These are phyloP conservation scores for Ceratosolen solmsi DNA, from an alignment of 1,140 invertebrate species.

Conservation along the genomic window DNA sequence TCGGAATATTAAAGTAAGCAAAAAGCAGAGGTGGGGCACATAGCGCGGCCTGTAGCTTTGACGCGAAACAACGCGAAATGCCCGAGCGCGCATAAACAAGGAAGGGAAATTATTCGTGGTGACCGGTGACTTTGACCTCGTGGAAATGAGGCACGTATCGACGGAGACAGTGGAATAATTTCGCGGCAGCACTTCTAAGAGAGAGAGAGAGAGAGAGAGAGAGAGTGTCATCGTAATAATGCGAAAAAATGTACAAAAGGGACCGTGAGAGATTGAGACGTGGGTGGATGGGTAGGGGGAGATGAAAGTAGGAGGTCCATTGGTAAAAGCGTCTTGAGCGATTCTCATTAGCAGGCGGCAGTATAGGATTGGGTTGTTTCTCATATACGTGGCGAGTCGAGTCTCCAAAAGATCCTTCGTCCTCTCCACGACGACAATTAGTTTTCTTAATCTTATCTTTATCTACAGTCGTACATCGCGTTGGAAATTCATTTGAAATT, in stretches of 20 bases:
- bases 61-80: neutral
- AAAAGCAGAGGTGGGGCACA: neutral
- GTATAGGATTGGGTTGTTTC: neutral
- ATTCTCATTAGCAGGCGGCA: neutral
- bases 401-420: neutral
- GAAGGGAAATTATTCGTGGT: constrained; percentile 29
- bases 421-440: neutral
- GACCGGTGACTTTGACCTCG: neutral
- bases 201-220: no score
- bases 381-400: neutral
- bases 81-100: neutral
- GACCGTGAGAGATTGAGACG: no score
- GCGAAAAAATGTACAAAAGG: no score
- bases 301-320: neutral
- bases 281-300: neutral
- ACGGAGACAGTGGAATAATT: constrained; percentile 17
- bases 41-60: neutral
- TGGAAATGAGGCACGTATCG: neutral
- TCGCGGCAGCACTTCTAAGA: no score
- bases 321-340: neutral
- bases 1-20: constrained; percentile 13
- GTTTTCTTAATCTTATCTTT: constrained; percentile 36
- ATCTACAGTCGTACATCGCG: neutral
- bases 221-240: no score
- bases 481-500: constrained; percentile 22